phyloP scores from a whole-genome alignment of 2,113 vertebrate species.

The Tachuris rubrigastra region DNA sequence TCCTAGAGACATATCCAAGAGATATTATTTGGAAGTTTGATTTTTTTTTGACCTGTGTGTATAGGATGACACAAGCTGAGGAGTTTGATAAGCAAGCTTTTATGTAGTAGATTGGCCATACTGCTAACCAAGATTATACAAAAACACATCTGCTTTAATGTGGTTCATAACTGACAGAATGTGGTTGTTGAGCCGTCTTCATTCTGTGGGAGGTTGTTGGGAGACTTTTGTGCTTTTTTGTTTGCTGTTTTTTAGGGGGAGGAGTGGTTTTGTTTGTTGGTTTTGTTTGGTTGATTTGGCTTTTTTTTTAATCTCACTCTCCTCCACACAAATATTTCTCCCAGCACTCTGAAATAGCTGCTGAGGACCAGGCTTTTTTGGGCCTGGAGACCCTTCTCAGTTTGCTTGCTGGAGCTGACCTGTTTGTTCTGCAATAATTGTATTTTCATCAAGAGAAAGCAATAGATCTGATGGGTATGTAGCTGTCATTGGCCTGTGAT shows the following conservation, averaged over 20 bases:
- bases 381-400: background rate
- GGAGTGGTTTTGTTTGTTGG: background rate
- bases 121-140: background rate
- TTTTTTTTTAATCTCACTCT: background rate
- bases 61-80: background rate
- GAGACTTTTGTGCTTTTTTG: background rate
- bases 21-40: background rate
- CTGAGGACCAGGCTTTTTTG: background rate
- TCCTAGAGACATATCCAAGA: background rate
- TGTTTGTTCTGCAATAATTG: background rate
- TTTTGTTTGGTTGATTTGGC: background rate
- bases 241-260: background rate
- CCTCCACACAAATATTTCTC: background rate
- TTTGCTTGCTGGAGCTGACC: background rate
- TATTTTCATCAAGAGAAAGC: background rate
- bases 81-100: background rate
- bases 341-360: background rate
- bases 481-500: background rate
- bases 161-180: background rate
- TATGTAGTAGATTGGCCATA: background rate
- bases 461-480: accelerated
- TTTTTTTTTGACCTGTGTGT: background rate
- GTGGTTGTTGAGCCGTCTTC: background rate
- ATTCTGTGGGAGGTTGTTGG: background rate
- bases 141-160: background rate